Base-by-base conservation (phyloP, 2,888 invertebrate species). In the Brenthis daphne region DNA sequence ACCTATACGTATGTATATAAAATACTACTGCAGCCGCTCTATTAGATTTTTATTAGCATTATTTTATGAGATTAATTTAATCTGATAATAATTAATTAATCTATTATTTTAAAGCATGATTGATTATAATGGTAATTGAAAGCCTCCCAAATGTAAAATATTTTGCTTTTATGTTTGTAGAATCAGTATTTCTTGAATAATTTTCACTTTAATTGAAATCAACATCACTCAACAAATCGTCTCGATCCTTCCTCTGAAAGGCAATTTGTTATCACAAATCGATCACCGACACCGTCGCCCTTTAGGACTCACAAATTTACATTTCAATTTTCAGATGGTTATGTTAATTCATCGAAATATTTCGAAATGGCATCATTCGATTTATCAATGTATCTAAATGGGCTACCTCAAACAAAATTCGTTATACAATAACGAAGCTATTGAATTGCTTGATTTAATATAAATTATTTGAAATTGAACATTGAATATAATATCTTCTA, bases 251-350 rank as follows among this genome's bases (percentile, higher is more conserved):
- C 57, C 57, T 57, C 67, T 51, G 69, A 69, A 65, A 71, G 71
- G 69, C 70, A 75, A 73, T 75, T 75, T 75, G 72, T 73, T 72
- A 71, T 73, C 67, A 70, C 73, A 74, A 72, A 74, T 72, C 74
- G 72, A 75, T 75, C 74, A 73, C 50, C 56, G 72, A 64, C 72
- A 63, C 55, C 69, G 69, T 69, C 67, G 69, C 68, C 72, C 66
- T 69, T 68, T 72, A 70, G 69, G 68, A 72, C 61, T 74, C 67
- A 65, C 71, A 71, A 74, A 75, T 75, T 74, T 74, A 72, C 74
- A 74, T 75, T 75, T 73, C 73, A 73, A 75, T 72, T 73, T 70
- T 71, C 69, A 66, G 67, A 72, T 71, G 69, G 72, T 74, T 73
- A 74, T 72, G 72, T 68, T 72, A 74, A 73, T 73, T 68, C 70